Conservation (phyloP, 2,113 vertebrate species). For the Herpetotheres cachinnans region DNA sequence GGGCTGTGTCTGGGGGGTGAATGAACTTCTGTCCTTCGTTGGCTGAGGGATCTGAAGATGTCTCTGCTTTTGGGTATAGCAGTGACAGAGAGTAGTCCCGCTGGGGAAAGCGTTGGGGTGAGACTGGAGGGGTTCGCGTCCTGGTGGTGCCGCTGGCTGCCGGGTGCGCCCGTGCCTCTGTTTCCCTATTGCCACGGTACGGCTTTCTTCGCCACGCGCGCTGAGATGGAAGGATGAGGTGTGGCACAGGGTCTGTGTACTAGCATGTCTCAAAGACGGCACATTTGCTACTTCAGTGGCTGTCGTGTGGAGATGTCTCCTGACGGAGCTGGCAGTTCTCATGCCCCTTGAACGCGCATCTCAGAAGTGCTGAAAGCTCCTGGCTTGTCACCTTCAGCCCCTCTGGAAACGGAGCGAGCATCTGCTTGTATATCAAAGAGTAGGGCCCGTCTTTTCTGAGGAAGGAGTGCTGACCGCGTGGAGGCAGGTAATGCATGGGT, state of each 20-base stretch:
- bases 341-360: background rate
- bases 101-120: background rate
- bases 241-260: background rate
- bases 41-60: background rate
- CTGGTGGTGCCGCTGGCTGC: background rate
- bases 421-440: background rate
- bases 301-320: background rate
- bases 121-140: background rate
- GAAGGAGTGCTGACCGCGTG: background rate
- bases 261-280: background rate
- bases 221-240: rapidly evolving
- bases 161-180: background rate
- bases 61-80: background rate
- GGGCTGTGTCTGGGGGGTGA: background rate
- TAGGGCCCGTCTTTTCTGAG: background rate
- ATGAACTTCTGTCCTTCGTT: rapidly evolving
- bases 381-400: background rate
- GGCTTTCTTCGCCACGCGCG: rapidly evolving
- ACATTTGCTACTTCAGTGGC: background rate
- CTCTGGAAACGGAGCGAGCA: background rate
- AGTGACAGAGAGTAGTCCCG: background rate
- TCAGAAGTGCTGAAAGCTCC: background rate
- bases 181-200: rapidly evolving
- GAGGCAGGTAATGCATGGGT: background rate
- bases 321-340: background rate